Evolutionary conservation across 2,797 vertebrate genomes (phyloP), one percentile per base, ranked within the genome.

Genomic region (Lutjanus campechanus): DNA sequence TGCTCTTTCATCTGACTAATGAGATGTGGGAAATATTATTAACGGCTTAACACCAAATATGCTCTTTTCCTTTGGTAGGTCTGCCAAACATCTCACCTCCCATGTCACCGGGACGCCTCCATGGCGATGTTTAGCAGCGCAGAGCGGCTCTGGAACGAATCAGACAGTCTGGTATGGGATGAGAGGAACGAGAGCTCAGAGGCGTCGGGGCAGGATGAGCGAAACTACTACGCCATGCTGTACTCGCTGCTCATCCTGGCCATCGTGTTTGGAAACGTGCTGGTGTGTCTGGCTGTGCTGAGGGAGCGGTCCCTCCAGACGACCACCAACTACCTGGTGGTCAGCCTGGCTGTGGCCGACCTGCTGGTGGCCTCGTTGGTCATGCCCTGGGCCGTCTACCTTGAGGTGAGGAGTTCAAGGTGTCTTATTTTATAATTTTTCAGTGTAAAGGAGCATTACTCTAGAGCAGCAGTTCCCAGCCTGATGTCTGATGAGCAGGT

Each of bases 341-440:
- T 99, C 78, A 98, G 97, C 92, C 92, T 98, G 93, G 97, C 98
- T 0, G 96, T 98, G 77, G 96, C 98, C 0, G 97, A 99, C 92
- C 88, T 98, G 90, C 94, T 99, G 74, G 96, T 99, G 92, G 97
- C 97, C 70, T 97, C 95, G 5, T 76, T 98, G 92, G 98, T 98
- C 90, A 98, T 99, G 97, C 97, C 97, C 2, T 98, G 97, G 97
- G 96, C 95, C 16, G 97, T 99, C 20, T 98, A 98, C 88, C 92
- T 99, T 85, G 97, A 99, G 97, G 98, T 98, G 93, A 97, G 94
- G 0, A 93, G 93, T 69, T 16, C 29, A 36, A 36, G 29, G 29
- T 36, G 29, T 36, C 29, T 36, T 41, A 11, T 16, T 13, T 13
- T 40, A 44, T 25, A 5, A 15, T 4, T 4, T 22, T 8, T 61